A percentile compares a stretch with the other conserved stretches of the same genome.
These are phyloP conservation scores for Drosophila serrata DNA, from an alignment of 1,140 invertebrate genomes.

Conservation along the genomic window DNA sequence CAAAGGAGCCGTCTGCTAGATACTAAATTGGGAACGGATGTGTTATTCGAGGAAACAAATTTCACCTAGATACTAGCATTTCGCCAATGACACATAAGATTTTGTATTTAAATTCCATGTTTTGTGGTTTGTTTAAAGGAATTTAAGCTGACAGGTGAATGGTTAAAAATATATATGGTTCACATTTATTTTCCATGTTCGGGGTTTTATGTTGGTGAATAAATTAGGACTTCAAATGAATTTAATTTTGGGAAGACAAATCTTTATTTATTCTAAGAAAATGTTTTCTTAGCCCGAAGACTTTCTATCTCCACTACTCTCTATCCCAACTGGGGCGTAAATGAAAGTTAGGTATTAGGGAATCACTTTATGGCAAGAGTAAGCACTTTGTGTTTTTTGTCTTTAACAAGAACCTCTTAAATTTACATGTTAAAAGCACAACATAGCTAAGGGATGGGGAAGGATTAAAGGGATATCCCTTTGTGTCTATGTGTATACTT, in stretches of 20 bases:
- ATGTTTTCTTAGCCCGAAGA: not conserved
- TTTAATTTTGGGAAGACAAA: not conserved
- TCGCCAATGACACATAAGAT: not conserved
- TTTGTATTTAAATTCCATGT: too few species aligned
- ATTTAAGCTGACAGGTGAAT: not conserved
- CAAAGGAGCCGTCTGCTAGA: conserved; percentile 6
- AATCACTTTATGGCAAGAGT: not conserved
- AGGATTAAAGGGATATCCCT: conserved; percentile 8
- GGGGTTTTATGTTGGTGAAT: too few species aligned
- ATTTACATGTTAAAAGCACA: conserved; percentile 9
- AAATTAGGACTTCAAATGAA: not conserved
- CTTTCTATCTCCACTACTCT: not conserved
- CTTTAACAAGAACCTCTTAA: not conserved
- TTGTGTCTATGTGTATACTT: conserved; percentile 8
- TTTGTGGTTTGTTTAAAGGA: not conserved
- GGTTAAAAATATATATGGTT: not conserved
- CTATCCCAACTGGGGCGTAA: too few species aligned
- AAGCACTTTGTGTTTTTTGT: not conserved
- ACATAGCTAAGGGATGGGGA: not conserved
- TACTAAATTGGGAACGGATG: not conserved
- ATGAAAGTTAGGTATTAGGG: not conserved
- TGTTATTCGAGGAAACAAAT: not conserved
- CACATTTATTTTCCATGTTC: too few species aligned
- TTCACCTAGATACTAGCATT: not conserved
- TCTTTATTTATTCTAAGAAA: not conserved